These are phyloP conservation scores for Sycon ciliatum DNA, from an alignment of 37 sponge, comb jelly and placozoan genomes.

Conservation along the genomic window DNA sequence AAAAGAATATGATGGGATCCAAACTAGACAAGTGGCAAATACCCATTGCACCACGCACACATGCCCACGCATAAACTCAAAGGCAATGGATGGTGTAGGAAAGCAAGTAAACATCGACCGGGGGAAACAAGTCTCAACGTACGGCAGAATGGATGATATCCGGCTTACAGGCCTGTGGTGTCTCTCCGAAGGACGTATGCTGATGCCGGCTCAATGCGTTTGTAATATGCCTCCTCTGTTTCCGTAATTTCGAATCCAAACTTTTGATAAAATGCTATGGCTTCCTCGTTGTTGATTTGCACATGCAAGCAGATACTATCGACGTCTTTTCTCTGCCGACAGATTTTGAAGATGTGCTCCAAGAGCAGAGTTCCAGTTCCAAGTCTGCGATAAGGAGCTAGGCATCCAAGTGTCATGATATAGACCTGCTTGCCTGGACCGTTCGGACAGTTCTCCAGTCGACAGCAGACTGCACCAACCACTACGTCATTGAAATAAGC, in stretches of 20 bases:
- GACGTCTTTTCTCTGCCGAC: conserved; percentile 49
- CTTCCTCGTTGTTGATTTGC: conserved; percentile 81
- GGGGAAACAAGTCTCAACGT: background rate
- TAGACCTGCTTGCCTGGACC: conserved; percentile 63
- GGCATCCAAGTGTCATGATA: conserved; percentile 93
- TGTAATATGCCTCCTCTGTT: conserved; percentile 83
- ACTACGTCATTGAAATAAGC: conserved; percentile 95
- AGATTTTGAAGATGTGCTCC: conserved; percentile 62
- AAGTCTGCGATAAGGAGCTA: conserved; percentile 80
- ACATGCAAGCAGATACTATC: conserved; percentile 84
- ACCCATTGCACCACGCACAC: too few species aligned
- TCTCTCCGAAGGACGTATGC: conserved; percentile 77
- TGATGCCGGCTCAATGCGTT: conserved; percentile 88
- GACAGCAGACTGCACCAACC: conserved; percentile 90
- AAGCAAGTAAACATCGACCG: background rate
- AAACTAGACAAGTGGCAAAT: too few species aligned
- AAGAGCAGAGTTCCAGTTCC: conserved; percentile 76
- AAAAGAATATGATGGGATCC: too few species aligned
- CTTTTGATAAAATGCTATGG: conserved; percentile 83
- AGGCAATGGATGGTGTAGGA: too few species aligned
- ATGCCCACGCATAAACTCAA: too few species aligned
- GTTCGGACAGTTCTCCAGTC: conserved; percentile 64
- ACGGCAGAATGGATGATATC: too few species aligned
- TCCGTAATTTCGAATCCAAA: conserved; percentile 79
- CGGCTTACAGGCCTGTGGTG: too few species aligned